Base-by-base conservation (phyloP, 2,113 vertebrate genomes). In the Ptilonorhynchus violaceus region DNA sequence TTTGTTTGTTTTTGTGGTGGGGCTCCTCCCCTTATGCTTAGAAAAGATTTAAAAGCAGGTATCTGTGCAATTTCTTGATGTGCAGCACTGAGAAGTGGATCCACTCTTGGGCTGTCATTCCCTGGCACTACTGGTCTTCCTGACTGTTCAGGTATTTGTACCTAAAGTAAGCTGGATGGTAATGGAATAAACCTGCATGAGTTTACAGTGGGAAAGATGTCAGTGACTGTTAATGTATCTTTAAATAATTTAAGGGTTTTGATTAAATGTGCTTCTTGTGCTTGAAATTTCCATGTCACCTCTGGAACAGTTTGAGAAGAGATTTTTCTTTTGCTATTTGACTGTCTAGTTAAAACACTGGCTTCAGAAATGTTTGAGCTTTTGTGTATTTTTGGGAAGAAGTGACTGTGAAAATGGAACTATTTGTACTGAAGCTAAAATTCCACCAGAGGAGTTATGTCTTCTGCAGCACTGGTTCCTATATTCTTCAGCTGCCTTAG, bases 71-170 rank as follows among this genome's bases (percentile, higher is more conserved):
- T 53, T 85, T 47, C 50, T 50, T 37, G 31, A 49, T n/a, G 33
- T 39, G 23, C 33, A 23, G 68, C 2, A 9, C 44, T 7, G 44
- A 78, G 46, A 55, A 47, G 67, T 14, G 30, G 49, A 58, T 66
- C 24, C 28, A 46, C 23, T 13, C 18, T 59, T 0, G 0, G 50
- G 60, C 55, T 73, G 35, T 37, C 24, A 2, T n/a, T 68, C 44
- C 33, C 27, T 56, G 79, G 37, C 24, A 42, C 37, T 15, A 56
- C 30, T 35, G 31, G 8, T 37, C 67, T 85, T 84, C 47, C 39
- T 16, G 1, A 9, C 68, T 39, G 3, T 37, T 91, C 52, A 88
- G 75, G 92, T 92, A 89, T 72, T 76, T 50, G 39, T 22, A 44
- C 13, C 39, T 75, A 53, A 75, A 58, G 19, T 58, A 42, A 78